Base-by-base conservation (phyloP, 2,113 vertebrate genomes). In the Hippotragus niger region DNA sequence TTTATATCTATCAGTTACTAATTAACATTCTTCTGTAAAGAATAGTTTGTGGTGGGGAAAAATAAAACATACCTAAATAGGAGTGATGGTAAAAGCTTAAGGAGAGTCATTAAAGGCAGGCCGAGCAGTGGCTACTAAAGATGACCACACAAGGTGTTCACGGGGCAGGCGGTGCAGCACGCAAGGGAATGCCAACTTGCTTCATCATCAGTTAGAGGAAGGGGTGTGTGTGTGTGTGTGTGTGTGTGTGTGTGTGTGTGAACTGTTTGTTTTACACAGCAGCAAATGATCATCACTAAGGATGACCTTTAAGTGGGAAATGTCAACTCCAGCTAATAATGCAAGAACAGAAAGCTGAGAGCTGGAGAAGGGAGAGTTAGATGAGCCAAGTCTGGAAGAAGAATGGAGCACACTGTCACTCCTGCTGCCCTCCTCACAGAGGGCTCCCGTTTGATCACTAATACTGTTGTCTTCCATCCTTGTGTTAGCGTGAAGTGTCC, bases 1-100 rank as follows among this genome's bases (percentile, higher is more conserved):
- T 99, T 99, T 98, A 98, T 98, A 98, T 98, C 99, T 99, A 99
- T 99, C 99, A 98, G 99, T 99, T 99, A 99, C 99, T 99, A 99
- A 99, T 99, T 99, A 99, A 99, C 99, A 98, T 98, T 98, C 98
- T 98, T 96, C 96, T 99, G 98, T 98, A 98, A 98, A 99, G 98
- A 99, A 98, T 97, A 99, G 98, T 98, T 98, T 98, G 98, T 97
- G 97, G 43, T 91, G 67, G 78, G 85, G 85, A 53, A 84, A 97
- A 98, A 98, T 91, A 98, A 98, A 92, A 92, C 67, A 94, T 94
- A 97, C 86, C 87, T 94, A 86, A 96, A 87, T 47, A 94, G 88
- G 74, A 97, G 98, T 94, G 88, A 94, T 17, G 27, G 89, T 93
- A 33, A 96, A 98, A 98, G 97, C 67, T 15, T 88, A 62, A 31